Base-by-base conservation (phyloP, 2,797 vertebrate species). In the Holocentrus rufus region DNA sequence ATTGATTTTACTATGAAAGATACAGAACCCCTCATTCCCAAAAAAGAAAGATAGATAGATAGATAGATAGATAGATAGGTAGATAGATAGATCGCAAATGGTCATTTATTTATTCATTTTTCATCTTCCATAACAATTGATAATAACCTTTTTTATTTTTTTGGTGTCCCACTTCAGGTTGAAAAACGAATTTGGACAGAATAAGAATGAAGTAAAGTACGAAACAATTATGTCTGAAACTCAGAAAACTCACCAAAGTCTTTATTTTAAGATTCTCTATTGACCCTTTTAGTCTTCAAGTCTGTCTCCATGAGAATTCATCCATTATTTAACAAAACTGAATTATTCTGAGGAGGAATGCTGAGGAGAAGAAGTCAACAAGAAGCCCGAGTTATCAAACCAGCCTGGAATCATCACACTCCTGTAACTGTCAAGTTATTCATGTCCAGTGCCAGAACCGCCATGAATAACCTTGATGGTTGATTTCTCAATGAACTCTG, bases 381-480 rank as follows among this genome's bases (percentile, higher is more conserved):
- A 42, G 39, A 11, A n/a, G 39, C 14, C 39, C 86, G 85, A 87
- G 66, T 76, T 89, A 87, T 88, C 88, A 91, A 89, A 84, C 39
- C 63, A 79, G 57, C 83, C 83, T 82, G 86, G 85, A 87, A 87
- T 90, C 81, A 90, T 84, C 86, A 83, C 71, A 61, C 74, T 75
- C 74, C 49, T 55, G 83, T 49, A 65, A 77, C 79, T 83, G 81
- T 80, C 83, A 86, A 82, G 83, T 86, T 89, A 82, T 81, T 87
- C 81, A 84, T 80, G 76, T 79, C 79, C 87, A 83, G 87, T 86
- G 85, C 81, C 82, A 83, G 77, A 69, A 62, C n/a, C 22, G 34
- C n/a, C 25, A 10, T 39, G 17, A 31, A 18, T 18, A 60, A 60
- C 10, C 39, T 42, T 10, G 39, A 42, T 42, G 39, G 39, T 3